Evolutionary conservation across 2,888 invertebrate genomes (phyloP).

Genomic region (Arctia plantaginis): DNA sequence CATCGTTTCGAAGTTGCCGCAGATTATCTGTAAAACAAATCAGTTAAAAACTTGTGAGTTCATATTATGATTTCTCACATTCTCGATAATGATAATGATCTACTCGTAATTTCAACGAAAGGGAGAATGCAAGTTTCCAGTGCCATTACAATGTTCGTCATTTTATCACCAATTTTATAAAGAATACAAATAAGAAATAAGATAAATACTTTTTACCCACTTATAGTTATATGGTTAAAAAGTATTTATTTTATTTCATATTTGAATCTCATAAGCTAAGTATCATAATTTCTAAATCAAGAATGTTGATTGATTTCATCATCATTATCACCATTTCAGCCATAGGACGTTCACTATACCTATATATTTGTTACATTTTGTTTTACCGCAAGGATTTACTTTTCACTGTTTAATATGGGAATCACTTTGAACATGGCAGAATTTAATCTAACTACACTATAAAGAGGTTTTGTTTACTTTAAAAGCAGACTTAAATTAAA

Average conservation of each 20-base stretch:
- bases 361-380: neutral
- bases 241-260: too few relatives aligned
- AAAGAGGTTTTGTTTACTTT: neutral
- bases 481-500: neutral
- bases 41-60: neutral
- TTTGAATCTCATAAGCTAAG: too few relatives aligned
- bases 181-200: too few relatives aligned
- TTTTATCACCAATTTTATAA: too few relatives aligned
- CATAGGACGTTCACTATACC: neutral
- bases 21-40: slow-evolving; percentile 65
- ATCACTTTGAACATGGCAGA: too few relatives aligned
- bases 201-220: too few relatives aligned
- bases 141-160: too few relatives aligned
- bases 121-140: too few relatives aligned
- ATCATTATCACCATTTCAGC: neutral
- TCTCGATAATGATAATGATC: neutral
- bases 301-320: neutral
- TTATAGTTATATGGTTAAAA: too few relatives aligned
- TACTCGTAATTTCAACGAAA: neutral
- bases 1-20: slow-evolving; percentile 72
- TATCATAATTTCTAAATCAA: too few relatives aligned
- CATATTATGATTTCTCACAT: neutral
- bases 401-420: too few relatives aligned
- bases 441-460: neutral
- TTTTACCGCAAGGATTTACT: neutral